Evolutionary conservation across 1,140 invertebrate species (phyloP).

Genomic region (Drosophila hydei): DNA sequence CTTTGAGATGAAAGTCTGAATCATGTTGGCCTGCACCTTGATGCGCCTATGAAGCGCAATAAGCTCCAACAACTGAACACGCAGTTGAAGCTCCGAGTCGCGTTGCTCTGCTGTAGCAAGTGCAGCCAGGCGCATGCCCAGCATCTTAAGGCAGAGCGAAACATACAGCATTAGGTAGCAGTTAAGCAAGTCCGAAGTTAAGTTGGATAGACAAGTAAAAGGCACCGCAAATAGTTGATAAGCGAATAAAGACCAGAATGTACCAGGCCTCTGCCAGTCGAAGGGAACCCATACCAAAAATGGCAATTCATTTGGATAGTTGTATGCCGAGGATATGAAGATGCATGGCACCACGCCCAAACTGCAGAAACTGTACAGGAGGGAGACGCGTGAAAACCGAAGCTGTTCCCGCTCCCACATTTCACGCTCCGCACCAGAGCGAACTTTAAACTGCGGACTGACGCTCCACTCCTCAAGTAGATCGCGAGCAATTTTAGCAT

Average conservation of each 20-base stretch:
- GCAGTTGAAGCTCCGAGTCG: slow-evolving; percentile 8
- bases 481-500: slow-evolving; percentile 23
- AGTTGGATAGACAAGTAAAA: slow-evolving; percentile 41
- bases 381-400: slow-evolving; percentile 19
- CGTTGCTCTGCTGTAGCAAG: not conserved
- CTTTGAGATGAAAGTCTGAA: slow-evolving; percentile 53
- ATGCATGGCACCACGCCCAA: slow-evolving; percentile 30
- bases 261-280: slow-evolving; percentile 40
- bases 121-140: slow-evolving; percentile 52
- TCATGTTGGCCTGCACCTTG: slow-evolving; percentile 25
- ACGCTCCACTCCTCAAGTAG: slow-evolving; percentile 47
- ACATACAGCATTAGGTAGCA: slow-evolving; percentile 68
- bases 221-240: slow-evolving; percentile 46
- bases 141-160: slow-evolving; percentile 49
- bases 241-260: slow-evolving; percentile 52
- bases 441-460: slow-evolving; percentile 17
- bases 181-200: slow-evolving; percentile 47
- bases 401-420: slow-evolving; percentile 49
- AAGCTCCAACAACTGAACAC: slow-evolving; percentile 27
- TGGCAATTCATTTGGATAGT: slow-evolving; percentile 45
- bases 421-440: slow-evolving; percentile 22
- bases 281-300: slow-evolving; percentile 63
- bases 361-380: slow-evolving; percentile 40
- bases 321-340: slow-evolving; percentile 34
- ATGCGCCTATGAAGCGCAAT: slow-evolving; percentile 36